phyloP scores from a whole-genome alignment of 2,113 vertebrate species.

The Etia nguti region DNA sequence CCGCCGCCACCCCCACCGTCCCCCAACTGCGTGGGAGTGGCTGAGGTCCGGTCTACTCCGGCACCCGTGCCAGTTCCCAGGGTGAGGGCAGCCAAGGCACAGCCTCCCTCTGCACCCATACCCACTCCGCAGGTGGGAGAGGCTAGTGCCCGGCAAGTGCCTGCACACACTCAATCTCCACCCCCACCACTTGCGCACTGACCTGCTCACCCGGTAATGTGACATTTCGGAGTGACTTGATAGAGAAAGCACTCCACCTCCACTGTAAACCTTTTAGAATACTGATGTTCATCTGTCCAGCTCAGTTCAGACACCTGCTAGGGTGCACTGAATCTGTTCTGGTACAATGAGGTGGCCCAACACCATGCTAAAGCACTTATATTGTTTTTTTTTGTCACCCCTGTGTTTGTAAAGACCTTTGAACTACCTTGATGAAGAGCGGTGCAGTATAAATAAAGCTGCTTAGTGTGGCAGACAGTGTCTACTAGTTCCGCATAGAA shows the following conservation, averaged over 20 bases:
- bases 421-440: neutral
- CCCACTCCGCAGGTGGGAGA: neutral
- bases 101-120: neutral
- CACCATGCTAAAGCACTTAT: fast-evolving
- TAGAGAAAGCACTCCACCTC: neutral
- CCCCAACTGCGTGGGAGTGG: neutral
- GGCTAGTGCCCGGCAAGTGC: neutral
- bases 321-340: neutral
- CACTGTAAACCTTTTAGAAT: neutral
- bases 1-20: fast-evolving
- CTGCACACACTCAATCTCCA: neutral
- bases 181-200: neutral
- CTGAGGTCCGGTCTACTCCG: neutral
- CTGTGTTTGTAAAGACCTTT: neutral
- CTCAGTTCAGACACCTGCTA: neutral
- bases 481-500: neutral
- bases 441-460: neutral
- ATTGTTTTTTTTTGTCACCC: neutral
- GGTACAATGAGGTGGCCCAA: neutral
- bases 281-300: neutral
- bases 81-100: neutral
- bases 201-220: neutral
- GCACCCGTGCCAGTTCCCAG: fast-evolving
- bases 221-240: neutral
- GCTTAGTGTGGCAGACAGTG: neutral